Evolutionary conservation across 1,140 invertebrate species (phyloP).

Genomic region (Drosophila nigromelanica): DNA sequence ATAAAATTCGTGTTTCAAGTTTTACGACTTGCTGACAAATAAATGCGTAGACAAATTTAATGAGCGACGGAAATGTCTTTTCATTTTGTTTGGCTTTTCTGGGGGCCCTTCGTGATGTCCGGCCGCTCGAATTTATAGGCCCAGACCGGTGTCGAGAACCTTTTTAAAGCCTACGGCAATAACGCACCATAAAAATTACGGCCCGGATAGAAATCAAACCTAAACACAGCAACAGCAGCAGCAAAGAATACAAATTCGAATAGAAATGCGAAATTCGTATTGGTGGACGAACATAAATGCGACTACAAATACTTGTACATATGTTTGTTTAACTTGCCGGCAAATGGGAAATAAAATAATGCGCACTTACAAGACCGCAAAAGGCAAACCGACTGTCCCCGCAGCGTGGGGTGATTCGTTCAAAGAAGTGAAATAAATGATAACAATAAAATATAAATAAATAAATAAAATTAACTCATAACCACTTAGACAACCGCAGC

Average conservation of each 20-base stretch:
- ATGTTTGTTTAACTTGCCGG: slow-evolving; percentile 33
- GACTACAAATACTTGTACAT: slow-evolving; percentile 26
- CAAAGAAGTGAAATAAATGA: slow-evolving; percentile 74
- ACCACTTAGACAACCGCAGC: slow-evolving; percentile 72
- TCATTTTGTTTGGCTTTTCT: slow-evolving; percentile 43
- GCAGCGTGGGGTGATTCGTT: not conserved
- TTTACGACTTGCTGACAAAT: slow-evolving; percentile 81
- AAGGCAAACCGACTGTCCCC: slow-evolving; percentile 19
- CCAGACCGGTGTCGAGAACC: slow-evolving; percentile 1
- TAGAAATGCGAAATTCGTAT: slow-evolving; percentile 7
- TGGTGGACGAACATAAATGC: not conserved
- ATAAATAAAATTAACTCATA: slow-evolving; percentile 83
- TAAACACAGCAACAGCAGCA: slow-evolving; percentile 13
- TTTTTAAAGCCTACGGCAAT: slow-evolving; percentile 42
- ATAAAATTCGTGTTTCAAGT: slow-evolving; percentile 65
- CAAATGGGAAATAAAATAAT: slow-evolving; percentile 44
- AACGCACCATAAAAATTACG: slow-evolving; percentile 53
- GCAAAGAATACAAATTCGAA: slow-evolving; percentile 31
- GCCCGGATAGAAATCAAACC: slow-evolving; percentile 46
- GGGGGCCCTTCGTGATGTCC: slow-evolving; percentile 7
- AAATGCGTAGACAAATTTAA: slow-evolving; percentile 81
- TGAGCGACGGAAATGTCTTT: slow-evolving; percentile 77
- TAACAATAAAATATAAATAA: slow-evolving; percentile 81
- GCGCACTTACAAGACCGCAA: slow-evolving; percentile 41
- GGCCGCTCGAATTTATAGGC: slow-evolving; percentile 28